These are phyloP conservation scores for Alitta virens DNA, from an alignment of 2,888 invertebrate species.

Conservation along the genomic window DNA sequence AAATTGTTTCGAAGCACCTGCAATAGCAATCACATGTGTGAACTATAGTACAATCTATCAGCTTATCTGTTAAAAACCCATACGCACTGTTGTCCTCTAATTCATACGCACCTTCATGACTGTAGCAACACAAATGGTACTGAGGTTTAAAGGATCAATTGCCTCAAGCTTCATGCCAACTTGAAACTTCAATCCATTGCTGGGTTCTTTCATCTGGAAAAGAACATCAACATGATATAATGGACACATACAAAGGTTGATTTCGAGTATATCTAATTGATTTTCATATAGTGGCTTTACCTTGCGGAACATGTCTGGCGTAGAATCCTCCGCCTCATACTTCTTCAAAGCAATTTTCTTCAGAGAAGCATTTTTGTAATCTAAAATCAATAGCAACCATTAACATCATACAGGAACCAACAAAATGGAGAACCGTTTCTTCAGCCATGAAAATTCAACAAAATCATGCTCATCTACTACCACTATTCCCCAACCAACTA, in stretches of 20 bases:
- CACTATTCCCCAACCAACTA: no score
- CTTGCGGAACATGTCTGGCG: constrained; percentile 56
- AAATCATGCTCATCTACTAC: background rate
- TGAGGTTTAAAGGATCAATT: constrained; percentile 92
- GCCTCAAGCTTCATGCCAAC: constrained; percentile 96
- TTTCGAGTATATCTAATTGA: background rate
- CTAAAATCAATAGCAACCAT: constrained; percentile 34
- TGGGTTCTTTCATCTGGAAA: constrained; percentile 8
- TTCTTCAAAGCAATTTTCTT: constrained; percentile 64
- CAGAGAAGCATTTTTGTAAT: constrained; percentile 54
- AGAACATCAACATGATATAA: no score
- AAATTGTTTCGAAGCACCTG: constrained; percentile 84
- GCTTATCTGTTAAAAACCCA: no score
- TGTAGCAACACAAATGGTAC: constrained; percentile 91
- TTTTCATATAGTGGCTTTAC: constrained; percentile 28
- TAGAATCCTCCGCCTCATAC: constrained; percentile 75
- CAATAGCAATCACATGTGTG: constrained; percentile 1
- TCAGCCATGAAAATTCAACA: background rate
- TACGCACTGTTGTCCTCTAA: no score
- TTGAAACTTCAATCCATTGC: constrained; percentile 60
- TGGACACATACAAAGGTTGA: no score
- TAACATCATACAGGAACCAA: no score
- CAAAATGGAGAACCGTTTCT: no score
- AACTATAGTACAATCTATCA: no score
- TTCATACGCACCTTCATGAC: constrained; percentile 71